phyloP scores from a whole-genome alignment of 92 coral and sea anemone species.

The Paramuricea clavata region DNA sequence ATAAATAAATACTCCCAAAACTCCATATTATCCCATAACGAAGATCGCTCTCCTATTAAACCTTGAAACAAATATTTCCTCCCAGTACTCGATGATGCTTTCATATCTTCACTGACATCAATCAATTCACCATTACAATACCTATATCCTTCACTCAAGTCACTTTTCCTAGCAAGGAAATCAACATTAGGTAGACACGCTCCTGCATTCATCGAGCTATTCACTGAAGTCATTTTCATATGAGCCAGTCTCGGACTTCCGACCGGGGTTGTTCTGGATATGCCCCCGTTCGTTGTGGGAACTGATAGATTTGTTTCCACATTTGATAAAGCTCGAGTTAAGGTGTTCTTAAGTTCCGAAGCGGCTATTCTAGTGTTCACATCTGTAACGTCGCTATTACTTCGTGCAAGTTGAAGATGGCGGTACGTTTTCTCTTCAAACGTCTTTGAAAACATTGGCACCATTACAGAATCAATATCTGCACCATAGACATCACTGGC shows the following conservation, averaged over 20 bases:
- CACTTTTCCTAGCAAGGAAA: slow-evolving; percentile 83
- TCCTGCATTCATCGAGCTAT: background rate
- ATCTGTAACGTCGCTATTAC: slow-evolving; percentile 80
- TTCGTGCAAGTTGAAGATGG: slow-evolving; percentile 64
- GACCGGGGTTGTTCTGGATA: background rate
- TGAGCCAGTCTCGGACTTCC: slow-evolving; percentile 94
- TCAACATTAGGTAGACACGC: slow-evolving; percentile 6
- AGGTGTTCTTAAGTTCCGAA: slow-evolving; percentile 21
- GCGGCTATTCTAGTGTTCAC: slow-evolving; percentile 13
- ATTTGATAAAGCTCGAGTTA: slow-evolving; percentile 58
- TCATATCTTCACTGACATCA: slow-evolving; percentile 18
- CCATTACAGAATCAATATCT: slow-evolving; percentile 92
- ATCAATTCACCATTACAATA: slow-evolving; percentile 87
- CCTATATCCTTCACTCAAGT: slow-evolving; percentile 90
- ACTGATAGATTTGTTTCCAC: slow-evolving; percentile 33
- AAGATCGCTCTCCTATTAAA: slow-evolving; percentile 78
- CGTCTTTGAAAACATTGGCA: slow-evolving; percentile 35
- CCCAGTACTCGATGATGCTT: background rate
- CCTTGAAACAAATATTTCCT: slow-evolving; percentile 87
- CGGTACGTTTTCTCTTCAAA: slow-evolving; percentile 19
- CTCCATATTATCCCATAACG: slow-evolving; percentile 98
- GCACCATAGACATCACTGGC: slow-evolving; percentile 69
- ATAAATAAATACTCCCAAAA: slow-evolving; percentile 95
- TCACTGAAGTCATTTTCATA: slow-evolving; percentile 83
- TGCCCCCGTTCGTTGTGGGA: slow-evolving; percentile 46